Percentiles rank a stretch among this genome's conserved stretches.
Evolutionary conservation across 2,888 invertebrate genomes (phyloP).

Genomic region (Stenolophus ochropezus): DNA sequence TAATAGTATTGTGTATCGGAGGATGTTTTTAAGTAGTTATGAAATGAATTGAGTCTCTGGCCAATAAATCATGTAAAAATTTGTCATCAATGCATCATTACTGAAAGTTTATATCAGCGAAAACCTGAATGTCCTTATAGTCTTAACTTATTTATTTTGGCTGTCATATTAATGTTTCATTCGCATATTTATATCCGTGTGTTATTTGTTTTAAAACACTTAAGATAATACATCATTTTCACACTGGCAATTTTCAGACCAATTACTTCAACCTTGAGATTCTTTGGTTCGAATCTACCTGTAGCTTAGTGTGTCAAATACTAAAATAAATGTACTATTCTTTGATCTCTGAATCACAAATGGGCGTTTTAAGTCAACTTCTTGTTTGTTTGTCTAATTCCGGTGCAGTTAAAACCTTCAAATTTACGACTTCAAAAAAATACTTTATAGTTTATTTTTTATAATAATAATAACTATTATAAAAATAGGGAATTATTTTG

Average conservation of each 20-base stretch:
- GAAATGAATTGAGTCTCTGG: no score
- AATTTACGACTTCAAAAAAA: no score
- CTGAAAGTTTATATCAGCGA: background rate
- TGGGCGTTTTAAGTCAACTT: no score
- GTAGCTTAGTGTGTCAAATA: background rate
- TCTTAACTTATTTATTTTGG: background rate
- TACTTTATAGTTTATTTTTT: no score
- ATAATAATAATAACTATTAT: no score
- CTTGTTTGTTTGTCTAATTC: no score
- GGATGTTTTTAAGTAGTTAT: no score
- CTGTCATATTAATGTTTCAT: background rate
- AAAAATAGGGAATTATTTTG: no score
- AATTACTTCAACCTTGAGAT: background rate
- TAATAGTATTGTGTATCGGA: no score
- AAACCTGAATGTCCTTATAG: background rate
- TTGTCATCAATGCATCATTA: background rate
- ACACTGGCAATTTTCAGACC: background rate
- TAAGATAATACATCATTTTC: background rate
- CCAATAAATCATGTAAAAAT: background rate
- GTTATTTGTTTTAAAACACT: background rate
- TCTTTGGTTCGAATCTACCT: background rate
- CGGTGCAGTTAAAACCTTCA: no score
- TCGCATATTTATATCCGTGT: background rate
- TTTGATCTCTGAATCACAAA: background rate
- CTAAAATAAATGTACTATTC: no score